Evolutionary conservation across 2,113 vertebrate species (phyloP), one percentile per base, ranked within the genome.

Genomic region (Gadus chalcogrammus): DNA sequence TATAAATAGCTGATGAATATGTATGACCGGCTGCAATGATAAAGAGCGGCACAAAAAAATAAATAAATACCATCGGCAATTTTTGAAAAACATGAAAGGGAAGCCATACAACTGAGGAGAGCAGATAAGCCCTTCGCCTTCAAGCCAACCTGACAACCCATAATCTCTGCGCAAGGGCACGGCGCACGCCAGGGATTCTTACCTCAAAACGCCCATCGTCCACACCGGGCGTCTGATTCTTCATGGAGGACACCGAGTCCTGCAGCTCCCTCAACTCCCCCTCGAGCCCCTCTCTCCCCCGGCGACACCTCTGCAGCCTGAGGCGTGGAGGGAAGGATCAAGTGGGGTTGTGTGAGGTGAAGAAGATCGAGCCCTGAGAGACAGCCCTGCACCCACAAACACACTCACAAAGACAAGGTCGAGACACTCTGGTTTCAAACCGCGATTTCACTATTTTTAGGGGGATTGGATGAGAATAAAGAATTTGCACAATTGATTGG

Each of bases 271-370:
- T 89, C 69, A 95, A 82, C 76, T 95, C 55, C 16, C 1, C 90
- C 73, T 97, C 93, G 3, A 92, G 88, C 52, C 94, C 92, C 15
- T 94, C 92, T 69, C 93, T 95, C 82, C 95, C 94, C 85, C 89
- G 84, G 68, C 87, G 91, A 61, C 93, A 92, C 86, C 94, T 93
- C 79, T 93, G 77, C 20, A 98, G 89, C 82, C 97, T 98, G 83
- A 48, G 42, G 61, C 31, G 3, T 65, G 11, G 76, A 13, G 69
- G 61, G 1, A 53, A 27, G 72, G 15, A 27, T 27, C 73, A 38
- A 61, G 68, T 3, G 64, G 58, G 20, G 27, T 28, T 31, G 22
- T 31, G 22, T n/a, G 17, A 13, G 42, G 12, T 2, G 42, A 48
- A 9, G 42, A 13, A 12, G 42, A 48, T 48, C 0, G 8, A 48